Conservation (phyloP, 1,140 invertebrate genomes). For the Cydia fagiglandana region DNA sequence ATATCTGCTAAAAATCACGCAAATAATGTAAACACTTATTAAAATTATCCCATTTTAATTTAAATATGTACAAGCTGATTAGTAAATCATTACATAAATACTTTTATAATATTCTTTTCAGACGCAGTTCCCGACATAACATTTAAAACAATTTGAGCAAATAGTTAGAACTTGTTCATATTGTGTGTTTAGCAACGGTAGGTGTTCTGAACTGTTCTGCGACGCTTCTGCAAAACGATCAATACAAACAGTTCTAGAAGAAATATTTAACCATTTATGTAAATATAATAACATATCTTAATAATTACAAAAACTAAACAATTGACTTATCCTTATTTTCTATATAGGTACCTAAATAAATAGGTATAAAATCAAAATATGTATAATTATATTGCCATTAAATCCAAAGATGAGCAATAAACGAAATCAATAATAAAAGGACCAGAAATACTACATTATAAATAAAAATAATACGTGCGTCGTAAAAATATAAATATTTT, state of each 20-base stretch:
- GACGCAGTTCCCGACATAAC: background rate
- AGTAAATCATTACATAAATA: conserved; percentile 15
- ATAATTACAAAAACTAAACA: background rate
- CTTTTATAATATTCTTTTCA: conserved; percentile 6
- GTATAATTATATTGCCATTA: background rate
- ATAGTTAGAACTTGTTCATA: conserved; percentile 36
- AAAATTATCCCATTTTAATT: conserved; percentile 19
- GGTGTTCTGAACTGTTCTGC: background rate
- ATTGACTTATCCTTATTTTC: conserved; percentile 11
- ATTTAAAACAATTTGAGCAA: conserved; percentile 41
- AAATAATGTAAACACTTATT: conserved; percentile 1
- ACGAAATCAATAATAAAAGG: background rate
- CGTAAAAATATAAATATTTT: background rate
- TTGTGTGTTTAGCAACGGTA: conserved; percentile 42
- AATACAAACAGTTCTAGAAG: background rate
- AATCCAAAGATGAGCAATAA: background rate
- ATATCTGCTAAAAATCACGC: conserved; percentile 9
- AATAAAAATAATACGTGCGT: background rate
- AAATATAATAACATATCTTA: background rate
- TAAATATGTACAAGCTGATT: conserved; percentile 20
- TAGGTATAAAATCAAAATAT: background rate
- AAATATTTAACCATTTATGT: background rate
- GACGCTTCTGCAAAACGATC: background rate
- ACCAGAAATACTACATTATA: background rate
- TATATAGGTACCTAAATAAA: background rate